A percentile compares a stretch with the other conserved stretches of the same genome.
These are phyloP conservation scores for Peromyscus maniculatus DNA, from an alignment of 2,113 vertebrate genomes.

Conservation along the genomic window DNA sequence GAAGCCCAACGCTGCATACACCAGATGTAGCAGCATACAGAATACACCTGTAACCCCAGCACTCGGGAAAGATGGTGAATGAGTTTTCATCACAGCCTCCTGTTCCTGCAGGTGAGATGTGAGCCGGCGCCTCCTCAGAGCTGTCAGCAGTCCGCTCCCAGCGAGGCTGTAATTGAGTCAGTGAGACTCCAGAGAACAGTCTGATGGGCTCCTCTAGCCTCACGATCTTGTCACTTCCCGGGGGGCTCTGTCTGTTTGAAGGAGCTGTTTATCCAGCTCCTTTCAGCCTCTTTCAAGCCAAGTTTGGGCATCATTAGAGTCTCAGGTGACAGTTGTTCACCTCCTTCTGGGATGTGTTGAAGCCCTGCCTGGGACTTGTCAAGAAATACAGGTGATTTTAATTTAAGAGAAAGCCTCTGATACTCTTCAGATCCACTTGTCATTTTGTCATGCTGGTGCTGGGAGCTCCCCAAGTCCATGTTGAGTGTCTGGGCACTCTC, in stretches of 20 bases:
- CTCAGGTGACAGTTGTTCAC: background rate
- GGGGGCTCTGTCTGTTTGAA: slow-evolving; percentile 60
- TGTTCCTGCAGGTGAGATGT: slow-evolving; percentile 58
- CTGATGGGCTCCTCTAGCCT: background rate
- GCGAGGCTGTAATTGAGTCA: slow-evolving; percentile 68
- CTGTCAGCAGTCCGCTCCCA: slow-evolving; percentile 67
- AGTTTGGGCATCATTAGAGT: slow-evolving; percentile 66
- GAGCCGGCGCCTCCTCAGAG: slow-evolving; percentile 41
- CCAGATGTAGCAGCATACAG: background rate
- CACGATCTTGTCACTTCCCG: slow-evolving; percentile 75
- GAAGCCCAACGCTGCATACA: too few relatives aligned
- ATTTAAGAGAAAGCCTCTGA: background rate
- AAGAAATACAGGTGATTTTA: background rate
- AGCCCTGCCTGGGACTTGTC: background rate
- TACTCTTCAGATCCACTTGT: background rate
- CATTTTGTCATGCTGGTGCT: background rate
- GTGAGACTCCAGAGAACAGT: slow-evolving; percentile 40
- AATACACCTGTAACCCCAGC: background rate
- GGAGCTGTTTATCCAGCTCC: slow-evolving; percentile 73
- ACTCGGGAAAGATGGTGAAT: slow-evolving; percentile 66
- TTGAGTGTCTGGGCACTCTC: background rate
- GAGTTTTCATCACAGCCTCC: slow-evolving; percentile 77
- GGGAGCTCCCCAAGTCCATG: background rate
- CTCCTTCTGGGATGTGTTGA: background rate
- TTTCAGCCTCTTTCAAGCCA: slow-evolving; percentile 64